Conservation (phyloP, 2,797 vertebrate species). For the Protonibea diacanthus region DNA sequence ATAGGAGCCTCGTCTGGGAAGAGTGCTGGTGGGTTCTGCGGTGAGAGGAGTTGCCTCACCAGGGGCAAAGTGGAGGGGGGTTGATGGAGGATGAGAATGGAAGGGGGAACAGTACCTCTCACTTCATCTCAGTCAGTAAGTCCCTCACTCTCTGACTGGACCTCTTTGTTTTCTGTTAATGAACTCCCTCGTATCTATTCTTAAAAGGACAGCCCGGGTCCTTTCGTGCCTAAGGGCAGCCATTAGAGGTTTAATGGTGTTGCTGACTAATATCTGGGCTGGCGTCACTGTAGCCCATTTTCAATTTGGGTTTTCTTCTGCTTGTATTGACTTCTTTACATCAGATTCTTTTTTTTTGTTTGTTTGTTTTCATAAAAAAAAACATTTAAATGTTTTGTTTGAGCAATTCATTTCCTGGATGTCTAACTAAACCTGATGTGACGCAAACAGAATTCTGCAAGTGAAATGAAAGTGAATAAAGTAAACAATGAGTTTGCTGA, state of each 20-base stretch:
- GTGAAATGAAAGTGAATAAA: not conserved
- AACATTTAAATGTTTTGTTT: not conserved
- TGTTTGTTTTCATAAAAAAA: not conserved
- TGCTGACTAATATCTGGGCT: slow-evolving; percentile 84
- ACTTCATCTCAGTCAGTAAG: slow-evolving; percentile 66
- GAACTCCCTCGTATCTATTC: slow-evolving; percentile 85
- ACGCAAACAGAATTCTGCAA: not conserved
- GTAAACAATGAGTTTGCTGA: not conserved
- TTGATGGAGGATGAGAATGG: slow-evolving; percentile 59
- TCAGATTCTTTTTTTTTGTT: not conserved
- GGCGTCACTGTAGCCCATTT: slow-evolving; percentile 67
- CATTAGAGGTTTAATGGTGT: slow-evolving; percentile 84
- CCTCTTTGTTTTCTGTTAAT: slow-evolving; percentile 88
- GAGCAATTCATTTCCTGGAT: not conserved
- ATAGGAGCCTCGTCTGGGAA: slow-evolving; percentile 83
- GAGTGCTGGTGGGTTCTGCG: slow-evolving; percentile 77
- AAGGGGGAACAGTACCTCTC: slow-evolving; percentile 55
- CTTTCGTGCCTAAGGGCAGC: slow-evolving; percentile 78
- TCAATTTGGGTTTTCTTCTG: slow-evolving; percentile 36
- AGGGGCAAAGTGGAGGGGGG: slow-evolving; percentile 50
- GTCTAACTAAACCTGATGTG: not conserved
- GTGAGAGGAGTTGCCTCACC: slow-evolving; percentile 73
- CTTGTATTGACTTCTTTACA: slow-evolving; percentile 5
- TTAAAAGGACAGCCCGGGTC: slow-evolving; percentile 82
- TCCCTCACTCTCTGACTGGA: slow-evolving; percentile 75